phyloP scores from a whole-genome alignment of 64 coral and sea anemone species.

The Pachyseris speciosa region DNA sequence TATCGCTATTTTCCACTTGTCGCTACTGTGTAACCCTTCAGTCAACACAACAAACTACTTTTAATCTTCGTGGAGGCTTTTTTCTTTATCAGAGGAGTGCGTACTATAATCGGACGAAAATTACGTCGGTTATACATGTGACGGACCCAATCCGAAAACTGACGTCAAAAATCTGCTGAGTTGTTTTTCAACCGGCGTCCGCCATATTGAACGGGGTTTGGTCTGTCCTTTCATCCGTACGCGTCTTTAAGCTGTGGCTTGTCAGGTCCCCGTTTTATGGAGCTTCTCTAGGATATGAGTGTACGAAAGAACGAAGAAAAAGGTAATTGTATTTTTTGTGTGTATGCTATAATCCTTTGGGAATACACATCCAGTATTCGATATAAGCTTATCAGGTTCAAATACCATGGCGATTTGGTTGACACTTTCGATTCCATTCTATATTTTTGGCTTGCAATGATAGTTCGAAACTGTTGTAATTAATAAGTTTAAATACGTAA shows the following conservation, averaged over 20 bases:
- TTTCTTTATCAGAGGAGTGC: neutral
- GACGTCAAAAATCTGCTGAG: conserved; percentile 4
- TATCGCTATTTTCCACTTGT: neutral
- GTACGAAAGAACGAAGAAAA: conserved; percentile 25
- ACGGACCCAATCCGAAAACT: neutral
- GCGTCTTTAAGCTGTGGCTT: neutral
- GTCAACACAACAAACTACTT: neutral
- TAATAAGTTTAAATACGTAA: no score
- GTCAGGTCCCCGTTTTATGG: neutral
- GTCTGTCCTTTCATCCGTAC: neutral
- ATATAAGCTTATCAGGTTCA: neutral
- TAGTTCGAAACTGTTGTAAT: neutral
- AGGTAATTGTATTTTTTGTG: neutral
- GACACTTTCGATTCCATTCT: neutral
- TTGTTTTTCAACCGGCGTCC: neutral
- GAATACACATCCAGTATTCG: neutral
- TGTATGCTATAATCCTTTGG: conserved; percentile 15
- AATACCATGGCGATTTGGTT: neutral
- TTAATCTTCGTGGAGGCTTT: neutral
- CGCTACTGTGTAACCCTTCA: neutral
- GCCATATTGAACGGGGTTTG: conserved; percentile 18
- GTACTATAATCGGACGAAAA: neutral
- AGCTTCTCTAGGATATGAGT: neutral
- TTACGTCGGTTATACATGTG: neutral
- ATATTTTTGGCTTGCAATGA: no score